These are phyloP conservation scores for Alloplasta piceator DNA, from an alignment of 2,888 invertebrate genomes.

Conservation along the genomic window DNA sequence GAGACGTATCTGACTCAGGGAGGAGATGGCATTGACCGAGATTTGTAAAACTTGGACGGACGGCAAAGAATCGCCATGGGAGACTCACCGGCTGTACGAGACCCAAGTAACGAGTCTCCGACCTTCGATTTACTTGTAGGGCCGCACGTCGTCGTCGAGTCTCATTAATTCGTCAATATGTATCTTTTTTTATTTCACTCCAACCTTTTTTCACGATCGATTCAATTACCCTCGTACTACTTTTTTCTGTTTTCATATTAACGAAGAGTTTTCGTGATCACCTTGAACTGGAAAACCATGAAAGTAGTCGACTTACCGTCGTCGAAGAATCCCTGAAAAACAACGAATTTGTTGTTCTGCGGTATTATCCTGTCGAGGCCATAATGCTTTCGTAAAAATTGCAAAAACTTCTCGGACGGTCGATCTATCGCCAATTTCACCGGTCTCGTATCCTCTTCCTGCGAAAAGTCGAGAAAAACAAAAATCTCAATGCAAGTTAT, in stretches of 20 bases:
- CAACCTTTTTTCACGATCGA: slow-evolving; percentile 43
- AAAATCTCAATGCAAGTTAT: background rate
- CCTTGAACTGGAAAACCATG: background rate
- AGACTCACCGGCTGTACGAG: slow-evolving; percentile 30
- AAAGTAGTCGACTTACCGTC: slow-evolving; percentile 73
- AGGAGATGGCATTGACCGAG: slow-evolving; percentile 75
- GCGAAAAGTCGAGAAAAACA: slow-evolving; percentile 60
- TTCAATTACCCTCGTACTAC: slow-evolving; percentile 45
- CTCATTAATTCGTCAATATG: slow-evolving; percentile 54
- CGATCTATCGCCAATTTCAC: slow-evolving; percentile 95
- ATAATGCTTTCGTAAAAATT: slow-evolving; percentile 94
- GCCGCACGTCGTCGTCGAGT: slow-evolving; percentile 20
- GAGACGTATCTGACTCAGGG: slow-evolving; percentile 60
- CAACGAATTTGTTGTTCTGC: slow-evolving; percentile 95
- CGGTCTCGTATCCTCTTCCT: slow-evolving; percentile 89
- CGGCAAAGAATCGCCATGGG: slow-evolving; percentile 62
- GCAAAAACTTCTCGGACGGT: slow-evolving; percentile 94
- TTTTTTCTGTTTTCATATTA: slow-evolving; percentile 10
- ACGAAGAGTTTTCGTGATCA: background rate
- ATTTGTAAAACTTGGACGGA: slow-evolving; percentile 68
- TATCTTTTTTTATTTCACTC: slow-evolving; percentile 7
- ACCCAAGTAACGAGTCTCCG: slow-evolving; percentile 45
- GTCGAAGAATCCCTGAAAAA: slow-evolving; percentile 92
- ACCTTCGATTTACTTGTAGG: slow-evolving; percentile 69
- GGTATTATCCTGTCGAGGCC: slow-evolving; percentile 87